phyloP scores from a whole-genome alignment of 2,888 invertebrate genomes.

The Synergus japonicus region DNA sequence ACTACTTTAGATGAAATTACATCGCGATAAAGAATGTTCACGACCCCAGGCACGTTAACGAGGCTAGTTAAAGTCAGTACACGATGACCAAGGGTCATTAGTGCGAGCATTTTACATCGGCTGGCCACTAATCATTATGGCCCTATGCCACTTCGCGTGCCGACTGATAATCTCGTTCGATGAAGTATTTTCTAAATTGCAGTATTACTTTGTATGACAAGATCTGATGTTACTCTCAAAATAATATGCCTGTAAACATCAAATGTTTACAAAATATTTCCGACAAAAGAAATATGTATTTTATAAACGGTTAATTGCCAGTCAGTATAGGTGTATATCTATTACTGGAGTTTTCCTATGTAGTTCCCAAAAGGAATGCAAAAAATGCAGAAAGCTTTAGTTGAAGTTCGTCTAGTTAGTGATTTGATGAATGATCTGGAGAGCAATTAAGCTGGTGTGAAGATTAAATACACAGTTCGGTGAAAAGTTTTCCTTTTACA shows the following conservation, averaged over 20 bases:
- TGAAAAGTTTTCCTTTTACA: conserved; percentile 16
- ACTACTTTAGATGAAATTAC: conserved; percentile 35
- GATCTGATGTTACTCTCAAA: not conserved
- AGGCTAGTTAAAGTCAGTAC: conserved; percentile 44
- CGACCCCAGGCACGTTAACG: conserved; percentile 45
- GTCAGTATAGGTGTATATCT: too few species aligned
- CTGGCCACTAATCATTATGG: conserved; percentile 33
- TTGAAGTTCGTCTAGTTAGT: not conserved
- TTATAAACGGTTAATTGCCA: too few species aligned
- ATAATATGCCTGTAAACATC: not conserved
- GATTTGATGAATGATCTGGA: conserved; percentile 3
- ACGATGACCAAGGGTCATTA: conserved; percentile 50
- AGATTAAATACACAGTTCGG: not conserved
- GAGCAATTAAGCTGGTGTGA: not conserved
- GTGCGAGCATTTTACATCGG: conserved; percentile 39
- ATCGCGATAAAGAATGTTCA: conserved; percentile 43
- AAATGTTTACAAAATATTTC: not conserved
- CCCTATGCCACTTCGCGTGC: conserved; percentile 23
- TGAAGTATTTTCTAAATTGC: not conserved
- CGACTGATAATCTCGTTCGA: conserved; percentile 28
- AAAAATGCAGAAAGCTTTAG: not conserved
- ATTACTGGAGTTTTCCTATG: too few species aligned
- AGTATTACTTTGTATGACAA: conserved; percentile 1
- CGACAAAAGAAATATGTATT: not conserved
- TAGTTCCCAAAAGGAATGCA: not conserved